Conservation (phyloP, 2,113 vertebrate species). For the Nanger granti region DNA sequence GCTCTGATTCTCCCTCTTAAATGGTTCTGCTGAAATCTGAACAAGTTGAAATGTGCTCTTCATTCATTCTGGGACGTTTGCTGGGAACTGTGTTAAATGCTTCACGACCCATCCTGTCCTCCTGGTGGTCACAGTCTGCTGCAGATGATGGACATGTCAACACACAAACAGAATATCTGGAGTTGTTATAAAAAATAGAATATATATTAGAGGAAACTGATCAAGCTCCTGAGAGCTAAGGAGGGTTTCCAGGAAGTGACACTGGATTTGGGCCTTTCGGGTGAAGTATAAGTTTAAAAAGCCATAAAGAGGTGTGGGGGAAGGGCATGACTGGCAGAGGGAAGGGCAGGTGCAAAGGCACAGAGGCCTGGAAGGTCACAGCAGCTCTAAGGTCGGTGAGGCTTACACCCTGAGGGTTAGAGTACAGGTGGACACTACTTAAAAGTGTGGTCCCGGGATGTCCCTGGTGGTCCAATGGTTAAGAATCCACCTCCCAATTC, state of each 20-base stretch:
- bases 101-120: not conserved
- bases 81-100: not conserved
- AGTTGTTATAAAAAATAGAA: not conserved
- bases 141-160: not conserved
- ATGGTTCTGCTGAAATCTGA: not conserved
- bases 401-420: not conserved
- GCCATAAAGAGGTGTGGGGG: not conserved
- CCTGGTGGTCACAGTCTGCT: not conserved
- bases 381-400: not conserved
- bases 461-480: too few relatives aligned
- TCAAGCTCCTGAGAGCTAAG: not conserved
- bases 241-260: not conserved
- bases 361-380: rapidly evolving
- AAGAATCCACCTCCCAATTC: too few relatives aligned
- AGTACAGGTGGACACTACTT: not conserved
- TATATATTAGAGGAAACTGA: not conserved
- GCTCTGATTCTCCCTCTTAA: too few relatives aligned
- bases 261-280: not conserved
- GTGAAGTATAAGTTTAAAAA: not conserved
- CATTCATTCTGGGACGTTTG: not conserved
- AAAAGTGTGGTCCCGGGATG: not conserved
- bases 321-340: not conserved
- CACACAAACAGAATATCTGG: not conserved
- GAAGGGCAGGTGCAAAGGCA: not conserved
- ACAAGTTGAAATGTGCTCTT: not conserved